A percentile compares a stretch with the other conserved stretches of the same genome.
Conservation (phyloP, 2,888 invertebrate species). For the Cantharis rufa region DNA sequence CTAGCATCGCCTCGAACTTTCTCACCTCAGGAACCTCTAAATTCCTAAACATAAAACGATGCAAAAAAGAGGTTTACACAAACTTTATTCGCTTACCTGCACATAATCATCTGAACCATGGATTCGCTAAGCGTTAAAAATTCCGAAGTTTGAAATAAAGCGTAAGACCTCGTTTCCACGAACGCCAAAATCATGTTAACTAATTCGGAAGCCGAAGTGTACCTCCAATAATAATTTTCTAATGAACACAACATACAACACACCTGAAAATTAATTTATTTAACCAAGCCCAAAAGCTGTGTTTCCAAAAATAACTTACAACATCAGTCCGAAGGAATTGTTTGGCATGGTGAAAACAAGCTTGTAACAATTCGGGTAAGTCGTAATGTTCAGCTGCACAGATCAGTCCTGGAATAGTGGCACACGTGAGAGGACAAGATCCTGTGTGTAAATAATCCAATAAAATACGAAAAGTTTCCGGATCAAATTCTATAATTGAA, state of each 20-base stretch:
- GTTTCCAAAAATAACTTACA: slow-evolving; percentile 57
- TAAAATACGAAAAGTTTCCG: slow-evolving; percentile 88
- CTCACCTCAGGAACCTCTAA: slow-evolving; percentile 86
- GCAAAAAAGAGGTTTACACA: neutral
- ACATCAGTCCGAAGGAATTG: slow-evolving; percentile 91
- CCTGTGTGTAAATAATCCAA: slow-evolving; percentile 92
- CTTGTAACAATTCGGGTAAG: slow-evolving; percentile 87
- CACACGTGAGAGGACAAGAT: slow-evolving; percentile 88
- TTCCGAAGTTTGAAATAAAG: slow-evolving; percentile 81
- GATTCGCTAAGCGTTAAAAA: slow-evolving; percentile 89
- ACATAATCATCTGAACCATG: slow-evolving; percentile 94
- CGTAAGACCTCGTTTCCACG: slow-evolving; percentile 84
- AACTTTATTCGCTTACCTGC: slow-evolving; percentile 53
- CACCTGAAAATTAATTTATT: slow-evolving; percentile 61
- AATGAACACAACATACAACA: slow-evolving; percentile 90
- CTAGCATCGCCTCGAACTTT: slow-evolving; percentile 92
- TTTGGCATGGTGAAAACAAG: slow-evolving; percentile 94
- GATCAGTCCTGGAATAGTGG: slow-evolving; percentile 89
- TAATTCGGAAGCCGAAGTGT: slow-evolving; percentile 89
- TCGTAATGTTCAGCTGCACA: slow-evolving; percentile 95
- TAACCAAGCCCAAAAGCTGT: neutral
- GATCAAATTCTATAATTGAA: slow-evolving; percentile 93
- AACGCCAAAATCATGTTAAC: slow-evolving; percentile 93
- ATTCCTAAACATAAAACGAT: slow-evolving; percentile 60
- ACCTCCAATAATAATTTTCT: slow-evolving; percentile 95